These are phyloP conservation scores for Aleiodes alternator DNA, from an alignment of 2,888 invertebrate species.

Conservation along the genomic window DNA sequence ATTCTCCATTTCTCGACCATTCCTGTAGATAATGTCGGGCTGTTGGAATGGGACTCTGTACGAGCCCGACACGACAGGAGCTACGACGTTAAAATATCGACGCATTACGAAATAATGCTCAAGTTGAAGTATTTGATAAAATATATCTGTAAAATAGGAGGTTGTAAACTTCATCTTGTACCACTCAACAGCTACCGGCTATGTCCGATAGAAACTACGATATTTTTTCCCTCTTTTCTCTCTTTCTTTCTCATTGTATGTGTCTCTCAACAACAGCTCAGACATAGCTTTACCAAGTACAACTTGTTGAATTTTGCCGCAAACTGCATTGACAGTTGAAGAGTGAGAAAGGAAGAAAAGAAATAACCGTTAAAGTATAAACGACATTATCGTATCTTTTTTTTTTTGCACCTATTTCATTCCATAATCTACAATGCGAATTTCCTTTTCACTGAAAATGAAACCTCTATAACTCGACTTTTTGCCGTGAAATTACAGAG, in stretches of 20 bases:
- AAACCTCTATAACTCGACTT: too few species aligned
- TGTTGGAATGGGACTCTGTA: constrained; percentile 29
- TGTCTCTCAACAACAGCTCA: too few species aligned
- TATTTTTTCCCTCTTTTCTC: constrained; percentile 15
- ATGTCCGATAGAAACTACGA: too few species aligned
- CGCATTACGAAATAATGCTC: constrained; percentile 52
- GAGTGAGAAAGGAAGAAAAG: too few species aligned
- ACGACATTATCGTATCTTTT: constrained; percentile 47
- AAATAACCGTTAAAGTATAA: constrained; percentile 28
- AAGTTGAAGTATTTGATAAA: constrained; percentile 45
- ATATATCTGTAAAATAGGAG: constrained; percentile 32
- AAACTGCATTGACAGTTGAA: constrained; percentile 13
- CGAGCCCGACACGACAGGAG: constrained; percentile 12
- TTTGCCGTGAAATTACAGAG: too few species aligned
- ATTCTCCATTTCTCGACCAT: neutral
- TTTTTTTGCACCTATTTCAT: neutral
- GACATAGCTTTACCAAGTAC: constrained; percentile 2
- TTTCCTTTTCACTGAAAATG: too few species aligned
- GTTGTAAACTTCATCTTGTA: constrained; percentile 46
- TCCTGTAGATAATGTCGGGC: constrained; percentile 42
- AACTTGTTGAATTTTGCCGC: constrained; percentile 51
- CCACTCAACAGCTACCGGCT: neutral
- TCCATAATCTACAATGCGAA: too few species aligned
- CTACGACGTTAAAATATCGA: constrained; percentile 49
- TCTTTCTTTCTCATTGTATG: neutral